phyloP scores from a whole-genome alignment of 2,888 invertebrate species.

The Hanleya hanleyi region DNA sequence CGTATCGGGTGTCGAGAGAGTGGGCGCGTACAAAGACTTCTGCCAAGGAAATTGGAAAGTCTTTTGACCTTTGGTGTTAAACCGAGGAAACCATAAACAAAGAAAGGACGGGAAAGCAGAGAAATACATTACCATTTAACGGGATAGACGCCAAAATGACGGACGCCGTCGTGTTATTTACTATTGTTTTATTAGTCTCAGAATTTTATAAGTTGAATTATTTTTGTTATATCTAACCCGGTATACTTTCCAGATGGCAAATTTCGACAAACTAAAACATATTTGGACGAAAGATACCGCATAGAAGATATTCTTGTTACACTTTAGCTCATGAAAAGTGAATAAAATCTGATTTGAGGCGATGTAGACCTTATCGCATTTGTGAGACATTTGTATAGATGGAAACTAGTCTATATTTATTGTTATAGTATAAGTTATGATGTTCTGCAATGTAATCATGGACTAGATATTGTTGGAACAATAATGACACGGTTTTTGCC shows the following conservation, averaged over 20 bases:
- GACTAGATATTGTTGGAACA: no score
- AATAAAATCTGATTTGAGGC: no score
- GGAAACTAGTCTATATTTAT: no score
- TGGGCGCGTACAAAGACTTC: background rate
- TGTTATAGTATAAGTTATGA: no score
- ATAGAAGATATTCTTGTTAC: no score
- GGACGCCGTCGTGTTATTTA: background rate
- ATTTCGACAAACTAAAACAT: no score
- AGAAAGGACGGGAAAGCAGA: background rate
- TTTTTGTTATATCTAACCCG: background rate
- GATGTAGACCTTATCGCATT: no score
- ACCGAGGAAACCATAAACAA: background rate
- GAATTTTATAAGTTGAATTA: slow-evolving; percentile 1
- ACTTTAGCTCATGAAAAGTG: no score
- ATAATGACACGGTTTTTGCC: no score
- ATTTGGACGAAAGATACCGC: no score
- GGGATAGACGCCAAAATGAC: background rate
- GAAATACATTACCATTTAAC: background rate
- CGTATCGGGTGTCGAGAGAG: background rate
- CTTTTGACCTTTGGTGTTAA: background rate
- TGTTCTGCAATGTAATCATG: no score
- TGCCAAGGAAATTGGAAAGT: background rate
- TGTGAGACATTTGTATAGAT: no score
- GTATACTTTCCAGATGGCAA: background rate
- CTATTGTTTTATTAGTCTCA: slow-evolving; percentile 8